Evolutionary conservation across 2,113 vertebrate genomes (phyloP).

Genomic region (Leptocoma aspasia): DNA sequence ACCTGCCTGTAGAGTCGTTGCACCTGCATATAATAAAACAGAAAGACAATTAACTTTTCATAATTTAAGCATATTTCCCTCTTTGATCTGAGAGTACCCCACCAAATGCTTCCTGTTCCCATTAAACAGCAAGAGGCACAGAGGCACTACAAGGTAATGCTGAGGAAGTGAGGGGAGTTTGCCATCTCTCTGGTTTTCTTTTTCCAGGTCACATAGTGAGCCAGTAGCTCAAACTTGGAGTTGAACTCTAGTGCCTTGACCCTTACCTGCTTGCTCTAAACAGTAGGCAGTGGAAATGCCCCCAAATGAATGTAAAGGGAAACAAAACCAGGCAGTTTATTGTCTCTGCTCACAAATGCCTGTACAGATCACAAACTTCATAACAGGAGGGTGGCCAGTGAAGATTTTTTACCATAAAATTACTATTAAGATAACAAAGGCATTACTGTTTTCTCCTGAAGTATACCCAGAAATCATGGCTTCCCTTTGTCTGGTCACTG

Average conservation of each 20-base stretch:
- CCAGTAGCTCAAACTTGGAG: background rate
- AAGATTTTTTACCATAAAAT: background rate
- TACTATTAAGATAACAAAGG: background rate
- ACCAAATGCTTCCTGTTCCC: background rate
- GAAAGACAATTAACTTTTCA: background rate
- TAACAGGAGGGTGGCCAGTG: background rate
- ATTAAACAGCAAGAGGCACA: background rate
- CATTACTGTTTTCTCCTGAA: background rate
- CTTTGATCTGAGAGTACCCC: background rate
- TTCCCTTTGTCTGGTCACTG: background rate
- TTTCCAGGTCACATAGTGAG: background rate
- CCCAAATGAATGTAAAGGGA: background rate
- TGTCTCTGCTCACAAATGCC: background rate
- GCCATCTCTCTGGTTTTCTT: background rate
- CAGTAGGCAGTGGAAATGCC: background rate
- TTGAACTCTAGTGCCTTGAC: background rate
- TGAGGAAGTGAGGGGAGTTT: background rate
- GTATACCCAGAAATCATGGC: background rate
- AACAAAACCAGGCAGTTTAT: background rate
- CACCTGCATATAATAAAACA: background rate
- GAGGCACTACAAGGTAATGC: background rate
- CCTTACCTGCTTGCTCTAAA: background rate
- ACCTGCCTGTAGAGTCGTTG: background rate
- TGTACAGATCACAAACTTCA: background rate
- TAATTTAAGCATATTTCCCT: background rate